Conservation (phyloP, 2,113 vertebrate genomes). For the Rhodinocichla rosea region DNA sequence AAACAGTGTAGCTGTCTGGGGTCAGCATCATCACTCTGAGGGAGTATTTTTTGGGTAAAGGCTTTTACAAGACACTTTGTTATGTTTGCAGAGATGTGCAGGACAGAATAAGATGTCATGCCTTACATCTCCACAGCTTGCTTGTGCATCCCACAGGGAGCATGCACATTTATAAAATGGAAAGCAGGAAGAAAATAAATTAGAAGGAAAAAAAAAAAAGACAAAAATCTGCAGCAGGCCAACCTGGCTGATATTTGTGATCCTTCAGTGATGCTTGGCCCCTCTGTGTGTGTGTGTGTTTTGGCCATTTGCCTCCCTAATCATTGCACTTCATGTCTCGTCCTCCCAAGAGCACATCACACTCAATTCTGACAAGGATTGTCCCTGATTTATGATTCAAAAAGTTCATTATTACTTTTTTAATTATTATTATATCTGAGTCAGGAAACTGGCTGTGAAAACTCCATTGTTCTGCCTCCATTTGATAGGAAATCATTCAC, state of each 20-base stretch:
- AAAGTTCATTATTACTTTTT: background rate
- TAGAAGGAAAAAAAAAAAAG: background rate
- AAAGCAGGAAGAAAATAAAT: background rate
- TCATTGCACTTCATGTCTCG: background rate
- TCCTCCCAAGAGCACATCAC: background rate
- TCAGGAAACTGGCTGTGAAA: background rate
- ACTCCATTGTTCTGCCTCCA: background rate
- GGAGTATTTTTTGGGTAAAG: background rate
- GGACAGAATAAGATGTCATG: background rate
- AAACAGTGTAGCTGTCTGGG: background rate
- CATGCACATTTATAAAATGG: background rate
- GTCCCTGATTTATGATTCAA: background rate
- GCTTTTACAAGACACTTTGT: rapidly evolving
- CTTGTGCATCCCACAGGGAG: background rate
- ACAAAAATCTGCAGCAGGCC: background rate
- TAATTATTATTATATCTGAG: background rate
- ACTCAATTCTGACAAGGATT: background rate
- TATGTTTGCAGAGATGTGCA: background rate
- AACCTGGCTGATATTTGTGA: background rate
- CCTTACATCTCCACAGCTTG: background rate
- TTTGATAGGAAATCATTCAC: background rate
- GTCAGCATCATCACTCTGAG: background rate
- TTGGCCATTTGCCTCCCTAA: background rate
- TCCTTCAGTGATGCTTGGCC: background rate
- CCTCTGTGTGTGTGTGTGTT: background rate